phyloP scores from a whole-genome alignment of 2,797 vertebrate genomes.

The Garrulus glandarius region DNA sequence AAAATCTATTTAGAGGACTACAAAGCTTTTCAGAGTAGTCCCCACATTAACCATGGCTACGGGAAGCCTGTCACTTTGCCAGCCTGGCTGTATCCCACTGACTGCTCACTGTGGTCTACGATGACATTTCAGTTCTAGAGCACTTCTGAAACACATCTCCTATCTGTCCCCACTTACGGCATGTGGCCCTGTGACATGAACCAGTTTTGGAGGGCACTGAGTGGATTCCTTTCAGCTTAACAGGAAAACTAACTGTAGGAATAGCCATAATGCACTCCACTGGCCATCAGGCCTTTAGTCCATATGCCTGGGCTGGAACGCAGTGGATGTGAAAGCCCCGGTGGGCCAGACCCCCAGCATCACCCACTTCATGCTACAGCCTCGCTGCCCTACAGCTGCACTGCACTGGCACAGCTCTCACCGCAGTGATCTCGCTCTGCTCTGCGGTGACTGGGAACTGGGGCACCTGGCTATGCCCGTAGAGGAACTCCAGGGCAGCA shows the following conservation, averaged over 20 bases:
- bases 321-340: neutral
- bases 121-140: neutral
- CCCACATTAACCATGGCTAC: neutral
- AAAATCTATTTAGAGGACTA: neutral
- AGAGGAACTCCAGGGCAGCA: neutral
- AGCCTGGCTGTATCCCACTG: neutral
- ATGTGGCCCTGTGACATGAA: rapidly evolving
- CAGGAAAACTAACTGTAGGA: neutral
- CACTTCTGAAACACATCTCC: neutral
- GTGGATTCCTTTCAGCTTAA: neutral
- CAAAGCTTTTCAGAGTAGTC: neutral
- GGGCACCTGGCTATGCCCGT: rapidly evolving
- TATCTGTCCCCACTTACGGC: neutral
- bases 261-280: neutral
- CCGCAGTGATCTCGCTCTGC: rapidly evolving
- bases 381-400: rapidly evolving
- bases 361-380: neutral
- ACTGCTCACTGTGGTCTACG: neutral
- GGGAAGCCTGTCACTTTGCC: neutral
- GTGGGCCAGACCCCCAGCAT: neutral
- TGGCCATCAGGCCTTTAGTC: neutral
- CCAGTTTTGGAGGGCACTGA: neutral
- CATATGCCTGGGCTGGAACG: neutral
- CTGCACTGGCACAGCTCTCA: rapidly evolving
- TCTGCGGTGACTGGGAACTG: rapidly evolving